Base-by-base conservation (phyloP, 1,140 invertebrate genomes). In the Diorhabda sublineata region DNA sequence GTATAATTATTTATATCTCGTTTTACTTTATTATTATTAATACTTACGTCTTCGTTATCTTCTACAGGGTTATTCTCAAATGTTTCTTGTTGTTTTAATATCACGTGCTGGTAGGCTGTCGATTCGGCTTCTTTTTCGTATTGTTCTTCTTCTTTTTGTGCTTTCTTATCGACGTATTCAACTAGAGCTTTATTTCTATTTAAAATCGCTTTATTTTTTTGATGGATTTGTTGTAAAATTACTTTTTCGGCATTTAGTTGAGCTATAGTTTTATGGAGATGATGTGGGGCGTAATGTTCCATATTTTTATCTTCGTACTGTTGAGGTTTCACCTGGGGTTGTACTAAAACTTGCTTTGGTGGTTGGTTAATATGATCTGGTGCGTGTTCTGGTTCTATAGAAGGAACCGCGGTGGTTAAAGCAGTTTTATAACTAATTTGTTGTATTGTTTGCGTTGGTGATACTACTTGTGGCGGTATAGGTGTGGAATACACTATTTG, bases 201-300 rank as follows among this genome's bases (percentile, higher is more conserved):
- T 3, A 67, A 11, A 5, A 68, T 56, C 3, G 59, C 45, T n/a
- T 52, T 63, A 26, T 68, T 68, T 45, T 68, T 59, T 3, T 45
- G 9, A 58, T 68, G 5, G 3, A 68, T 52, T 43, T 68, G 67
- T 4, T 52, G 41, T 2, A 42, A n/a, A 4, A 67, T 8, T 5
- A 45, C 57, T 60, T 67, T 67, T 41, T 67, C 66, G n/a, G 66
- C 66, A 45, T 67, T 57, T 11, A 67, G 42, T 52, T 61, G 66
- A 43, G 66, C 58, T 6, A 45, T n/a, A 44, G 45, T 42, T 45
- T 67, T 58, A 41, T 67, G 66, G 5, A 43, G 44, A 52, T 71
- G 70, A 41, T 64, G 59, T 2, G 70, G 70, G 4, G 70, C 70
- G 57, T 71, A 71, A 62, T 42, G 52, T 4, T 62, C 26, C 9